Evolutionary conservation across 30 jellyfish, hydroid and myxozoan species (phyloP).

Genomic region (Chrysaora quinquecirrha): DNA sequence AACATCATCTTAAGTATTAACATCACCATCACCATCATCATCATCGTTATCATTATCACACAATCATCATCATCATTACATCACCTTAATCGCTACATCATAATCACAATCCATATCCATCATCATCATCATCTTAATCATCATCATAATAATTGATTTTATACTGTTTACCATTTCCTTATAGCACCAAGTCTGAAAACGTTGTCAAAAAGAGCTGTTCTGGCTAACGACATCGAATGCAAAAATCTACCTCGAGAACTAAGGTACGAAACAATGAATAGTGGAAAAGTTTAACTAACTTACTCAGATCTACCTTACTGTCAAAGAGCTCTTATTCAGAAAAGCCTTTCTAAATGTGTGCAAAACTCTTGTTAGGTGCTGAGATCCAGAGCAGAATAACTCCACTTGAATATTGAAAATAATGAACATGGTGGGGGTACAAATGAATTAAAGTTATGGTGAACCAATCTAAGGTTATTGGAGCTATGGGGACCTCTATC

Average conservation of each 20-base stretch:
- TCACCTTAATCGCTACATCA: no score
- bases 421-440: not conserved
- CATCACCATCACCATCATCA: no score
- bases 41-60: no score
- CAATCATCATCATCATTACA: no score
- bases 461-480: no score
- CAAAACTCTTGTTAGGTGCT: not conserved
- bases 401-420: not conserved
- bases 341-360: not conserved
- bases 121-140: no score
- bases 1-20: no score
- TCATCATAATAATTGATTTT: no score
- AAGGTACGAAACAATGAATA: conserved; percentile 10
- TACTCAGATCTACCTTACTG: not conserved
- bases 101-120: no score
- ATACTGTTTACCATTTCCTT: not conserved
- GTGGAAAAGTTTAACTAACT: not conserved
- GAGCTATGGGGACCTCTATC: no score
- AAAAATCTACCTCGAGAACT: conserved; percentile 40
- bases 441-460: no score
- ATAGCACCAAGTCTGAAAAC: conserved; percentile 57
- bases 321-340: no score
- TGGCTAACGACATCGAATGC: conserved; percentile 44
- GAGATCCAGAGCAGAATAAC: not conserved
- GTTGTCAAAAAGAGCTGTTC: conserved; percentile 47